Evolutionary conservation across 30 jellyfish, hydroid and myxozoan genomes (phyloP).

Genomic region (Hydractinia symbiolongicarpus): DNA sequence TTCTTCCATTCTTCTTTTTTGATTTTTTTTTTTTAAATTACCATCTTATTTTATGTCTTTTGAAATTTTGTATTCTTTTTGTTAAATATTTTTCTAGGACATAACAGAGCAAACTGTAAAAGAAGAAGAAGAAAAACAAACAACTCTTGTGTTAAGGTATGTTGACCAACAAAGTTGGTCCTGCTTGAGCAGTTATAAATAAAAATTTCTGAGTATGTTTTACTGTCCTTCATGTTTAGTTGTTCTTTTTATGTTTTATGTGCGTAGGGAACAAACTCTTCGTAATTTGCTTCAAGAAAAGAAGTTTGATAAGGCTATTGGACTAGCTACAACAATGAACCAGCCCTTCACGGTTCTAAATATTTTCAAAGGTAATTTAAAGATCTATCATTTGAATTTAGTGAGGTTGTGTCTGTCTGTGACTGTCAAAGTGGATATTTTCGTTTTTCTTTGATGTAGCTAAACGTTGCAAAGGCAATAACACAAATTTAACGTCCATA

Average conservation of each 20-base stretch:
- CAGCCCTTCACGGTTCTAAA: no score
- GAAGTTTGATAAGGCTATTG: no score
- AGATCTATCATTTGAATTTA: no score
- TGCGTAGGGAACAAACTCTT: conserved; percentile 45
- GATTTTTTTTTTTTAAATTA: background rate
- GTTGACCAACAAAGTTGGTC: background rate
- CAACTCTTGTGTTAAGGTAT: conserved; percentile 7
- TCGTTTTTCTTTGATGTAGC: no score
- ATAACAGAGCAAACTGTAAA: conserved; percentile 46
- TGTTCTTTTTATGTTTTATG: background rate
- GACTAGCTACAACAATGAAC: no score
- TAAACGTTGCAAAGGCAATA: no score
- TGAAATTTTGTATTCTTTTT: background rate
- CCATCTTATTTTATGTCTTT: background rate
- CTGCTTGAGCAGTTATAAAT: background rate
- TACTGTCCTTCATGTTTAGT: background rate
- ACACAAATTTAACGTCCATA: no score
- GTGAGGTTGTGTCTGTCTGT: no score
- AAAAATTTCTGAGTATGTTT: background rate
- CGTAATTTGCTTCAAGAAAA: no score
- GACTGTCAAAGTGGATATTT: no score
- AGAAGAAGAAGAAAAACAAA: conserved; percentile 43
- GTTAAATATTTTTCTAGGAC: conserved; percentile 29
- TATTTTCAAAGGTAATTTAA: no score
- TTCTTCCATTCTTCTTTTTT: background rate